Percentiles rank a stretch among this genome's conserved stretches.
These are phyloP conservation scores for Phorcus lineatus DNA, from an alignment of 2,888 invertebrate species.

Conservation along the genomic window DNA sequence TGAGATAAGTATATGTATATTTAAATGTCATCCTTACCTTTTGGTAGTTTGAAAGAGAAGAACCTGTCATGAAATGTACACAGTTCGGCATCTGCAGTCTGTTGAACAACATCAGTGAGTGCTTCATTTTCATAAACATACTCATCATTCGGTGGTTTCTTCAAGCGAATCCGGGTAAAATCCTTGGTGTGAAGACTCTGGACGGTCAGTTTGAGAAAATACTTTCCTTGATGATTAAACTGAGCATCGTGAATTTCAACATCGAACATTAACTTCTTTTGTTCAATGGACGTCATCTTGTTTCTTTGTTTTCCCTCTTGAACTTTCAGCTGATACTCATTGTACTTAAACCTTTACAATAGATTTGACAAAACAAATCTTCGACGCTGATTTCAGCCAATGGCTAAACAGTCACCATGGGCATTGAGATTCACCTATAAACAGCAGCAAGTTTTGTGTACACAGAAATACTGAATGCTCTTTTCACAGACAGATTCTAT, in stretches of 20 bases:
- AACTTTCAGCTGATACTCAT: background rate
- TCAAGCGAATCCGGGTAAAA: conserved; percentile 49
- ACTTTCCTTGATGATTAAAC: conserved; percentile 66
- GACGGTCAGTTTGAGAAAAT: conserved; percentile 58
- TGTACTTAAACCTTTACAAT: background rate
- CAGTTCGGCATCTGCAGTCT: conserved; percentile 54
- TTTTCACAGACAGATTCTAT: background rate
- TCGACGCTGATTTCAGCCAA: background rate
- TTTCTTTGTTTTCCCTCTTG: background rate
- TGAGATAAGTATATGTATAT: too few relatives aligned
- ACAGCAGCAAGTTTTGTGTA: background rate
- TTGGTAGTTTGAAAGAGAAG: conserved; percentile 66
- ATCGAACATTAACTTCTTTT: conserved; percentile 61
- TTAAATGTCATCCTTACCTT: conserved; percentile 49
- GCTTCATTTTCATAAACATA: conserved; percentile 51
- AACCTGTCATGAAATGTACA: conserved; percentile 56
- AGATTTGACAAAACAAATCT: background rate
- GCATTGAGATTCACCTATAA: background rate
- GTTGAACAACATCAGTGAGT: conserved; percentile 58
- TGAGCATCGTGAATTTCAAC: conserved; percentile 62
- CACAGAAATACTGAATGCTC: background rate
- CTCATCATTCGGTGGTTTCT: conserved; percentile 37
- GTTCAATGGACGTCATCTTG: conserved; percentile 43
- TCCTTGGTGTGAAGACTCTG: conserved; percentile 62
- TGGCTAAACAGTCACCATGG: background rate